phyloP scores from a whole-genome alignment of 2,888 invertebrate genomes.

The Volucella bombylans region DNA sequence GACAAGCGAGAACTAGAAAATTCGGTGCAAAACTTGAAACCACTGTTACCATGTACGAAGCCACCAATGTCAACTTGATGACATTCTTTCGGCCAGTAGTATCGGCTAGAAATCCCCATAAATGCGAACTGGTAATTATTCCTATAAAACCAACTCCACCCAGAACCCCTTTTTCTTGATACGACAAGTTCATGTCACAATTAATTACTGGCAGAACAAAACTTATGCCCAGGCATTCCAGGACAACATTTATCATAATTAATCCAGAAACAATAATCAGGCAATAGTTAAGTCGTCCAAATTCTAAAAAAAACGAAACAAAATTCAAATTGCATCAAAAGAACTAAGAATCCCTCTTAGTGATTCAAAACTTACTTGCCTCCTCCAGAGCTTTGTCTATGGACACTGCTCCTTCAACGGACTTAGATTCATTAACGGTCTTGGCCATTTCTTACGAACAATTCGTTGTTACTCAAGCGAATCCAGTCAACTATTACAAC shows the following conservation, averaged over 20 bases:
- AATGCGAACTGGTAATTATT: constrained; percentile 83
- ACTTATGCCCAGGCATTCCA: constrained; percentile 83
- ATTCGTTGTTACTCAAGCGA: background rate
- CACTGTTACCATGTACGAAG: constrained; percentile 82
- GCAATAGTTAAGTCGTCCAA: constrained; percentile 83
- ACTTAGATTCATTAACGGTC: background rate
- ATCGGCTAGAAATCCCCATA: constrained; percentile 85
- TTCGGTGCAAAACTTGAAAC: constrained; percentile 83
- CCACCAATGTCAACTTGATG: constrained; percentile 82
- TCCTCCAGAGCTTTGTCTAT: constrained; percentile 66
- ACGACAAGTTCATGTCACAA: constrained; percentile 81
- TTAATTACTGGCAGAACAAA: constrained; percentile 84
- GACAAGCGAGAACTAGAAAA: constrained; percentile 82
- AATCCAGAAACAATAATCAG: constrained; percentile 83
- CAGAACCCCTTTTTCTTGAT: constrained; percentile 81
- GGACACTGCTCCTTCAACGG: constrained; percentile 24
- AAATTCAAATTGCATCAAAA: background rate
- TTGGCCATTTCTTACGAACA: constrained; percentile 27
- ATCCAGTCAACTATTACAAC: constrained; percentile 26
- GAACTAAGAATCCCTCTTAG: background rate
- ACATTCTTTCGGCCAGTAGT: constrained; percentile 83
- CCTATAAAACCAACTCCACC: constrained; percentile 81
- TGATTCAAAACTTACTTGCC: constrained; percentile 47
- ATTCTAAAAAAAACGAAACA: constrained; percentile 78
- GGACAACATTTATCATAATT: constrained; percentile 82